phyloP scores from a whole-genome alignment of 1,140 invertebrate genomes.

The Bombus confusus region DNA sequence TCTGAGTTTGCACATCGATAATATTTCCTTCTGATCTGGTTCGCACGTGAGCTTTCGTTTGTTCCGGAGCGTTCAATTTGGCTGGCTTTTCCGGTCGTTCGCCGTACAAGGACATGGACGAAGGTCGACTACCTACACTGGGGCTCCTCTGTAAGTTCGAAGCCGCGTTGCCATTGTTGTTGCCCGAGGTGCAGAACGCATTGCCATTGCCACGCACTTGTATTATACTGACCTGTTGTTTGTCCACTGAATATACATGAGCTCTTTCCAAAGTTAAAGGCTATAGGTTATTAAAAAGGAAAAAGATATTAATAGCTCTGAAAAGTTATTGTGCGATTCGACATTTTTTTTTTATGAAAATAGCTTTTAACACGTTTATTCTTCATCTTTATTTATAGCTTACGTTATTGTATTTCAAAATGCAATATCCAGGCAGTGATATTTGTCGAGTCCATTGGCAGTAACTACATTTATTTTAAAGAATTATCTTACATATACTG shows the following conservation, averaged over 20 bases:
- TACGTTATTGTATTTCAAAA: conserved; percentile 66
- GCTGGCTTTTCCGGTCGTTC: conserved; percentile 81
- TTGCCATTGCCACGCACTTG: conserved; percentile 82
- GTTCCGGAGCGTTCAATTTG: conserved; percentile 76
- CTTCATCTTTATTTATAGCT: conserved; percentile 54
- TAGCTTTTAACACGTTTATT: neutral
- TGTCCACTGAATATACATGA: conserved; percentile 87
- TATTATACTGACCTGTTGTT: conserved; percentile 87
- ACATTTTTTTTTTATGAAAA: conserved; percentile 12
- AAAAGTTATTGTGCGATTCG: neutral
- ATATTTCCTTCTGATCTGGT: conserved; percentile 83
- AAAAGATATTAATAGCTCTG: conserved; percentile 25
- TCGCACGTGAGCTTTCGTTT: conserved; percentile 77
- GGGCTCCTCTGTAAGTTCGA: conserved; percentile 81
- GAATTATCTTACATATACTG: conserved; percentile 52
- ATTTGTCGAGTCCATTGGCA: conserved; percentile 59
- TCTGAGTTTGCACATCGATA: conserved; percentile 80
- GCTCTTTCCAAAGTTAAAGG: conserved; percentile 85
- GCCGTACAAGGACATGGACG: conserved; percentile 75
- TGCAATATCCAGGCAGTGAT: conserved; percentile 64
- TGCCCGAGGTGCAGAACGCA: conserved; percentile 57
- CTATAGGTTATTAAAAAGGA: conserved; percentile 66
- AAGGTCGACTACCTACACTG: conserved; percentile 78
- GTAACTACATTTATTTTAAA: conserved; percentile 65
- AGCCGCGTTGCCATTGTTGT: conserved; percentile 77